Evolutionary conservation across 2,888 invertebrate genomes (phyloP), one percentile per base, ranked within the genome.

Genomic region (Rhabditoides inermis): DNA sequence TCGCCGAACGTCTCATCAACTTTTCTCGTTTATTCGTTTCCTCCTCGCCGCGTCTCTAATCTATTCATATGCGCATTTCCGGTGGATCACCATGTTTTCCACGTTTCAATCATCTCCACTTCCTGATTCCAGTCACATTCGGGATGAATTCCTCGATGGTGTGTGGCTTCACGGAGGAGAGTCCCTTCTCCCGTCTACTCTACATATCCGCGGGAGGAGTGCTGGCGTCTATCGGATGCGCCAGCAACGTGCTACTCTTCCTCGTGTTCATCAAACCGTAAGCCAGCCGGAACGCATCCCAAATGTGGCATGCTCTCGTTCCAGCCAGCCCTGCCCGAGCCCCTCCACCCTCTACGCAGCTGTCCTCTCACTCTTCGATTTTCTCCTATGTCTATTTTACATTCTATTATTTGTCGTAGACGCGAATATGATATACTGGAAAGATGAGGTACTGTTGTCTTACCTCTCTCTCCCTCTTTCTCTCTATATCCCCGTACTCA

Each of bases 331-430:
- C 40, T 2, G 10, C 40, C 40, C 15, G 10, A 55, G 63, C 6
- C 65, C 68, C 22, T 63, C 69, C 2, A 66, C 66, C 27, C 45
- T 70, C 7, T 70, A 68, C 50, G 68, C 68, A 23, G 63, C 68
- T 3, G 55, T 63, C 44, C 49, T 70, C 25, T 56, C 64, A 5
- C 42, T 70, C 32, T 37, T 70, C n/a, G 70, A 70, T 41, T 49
- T 56, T 0, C 50, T 61, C 10, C 53, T 70, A 23, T 70, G 70
- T 41, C 53, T 58, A 27, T 55, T 63, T 42, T 70, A 68, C 49
- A 41, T 70, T 2, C 52, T 70, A 47, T 53, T 69, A 5, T 70
- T 69, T 44, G 69, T 66, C 12, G 60, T 70, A 26, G 70, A 70
- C 48, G 67, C 65, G 12, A 55, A 57, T 39, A 63, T 63, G 63